Conservation (phyloP, 2,113 vertebrate genomes). For the Girardinichthys multiradiatus region DNA sequence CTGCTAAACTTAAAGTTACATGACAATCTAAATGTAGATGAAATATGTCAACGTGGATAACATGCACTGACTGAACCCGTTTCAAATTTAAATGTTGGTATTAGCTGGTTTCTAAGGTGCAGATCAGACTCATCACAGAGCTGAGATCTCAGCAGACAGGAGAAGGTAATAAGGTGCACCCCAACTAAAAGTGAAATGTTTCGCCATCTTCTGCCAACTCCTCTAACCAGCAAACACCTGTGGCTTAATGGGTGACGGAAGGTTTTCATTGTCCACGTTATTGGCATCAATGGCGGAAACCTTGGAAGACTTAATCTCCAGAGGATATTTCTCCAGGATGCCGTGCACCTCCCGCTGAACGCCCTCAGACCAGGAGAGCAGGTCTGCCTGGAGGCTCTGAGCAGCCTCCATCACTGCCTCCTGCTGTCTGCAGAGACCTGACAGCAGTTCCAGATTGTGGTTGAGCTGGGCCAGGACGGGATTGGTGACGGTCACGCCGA, state of each 20-base stretch:
- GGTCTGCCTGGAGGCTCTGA: conserved; percentile 88
- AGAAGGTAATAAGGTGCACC: conserved; percentile 11
- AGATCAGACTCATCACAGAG: not conserved
- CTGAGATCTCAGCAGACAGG: not conserved
- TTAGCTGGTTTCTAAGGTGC: conserved; percentile 9
- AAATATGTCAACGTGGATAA: not conserved
- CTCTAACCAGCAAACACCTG: conserved; percentile 90
- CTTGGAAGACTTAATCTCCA: conserved; percentile 84
- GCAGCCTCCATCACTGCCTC: conserved; percentile 86
- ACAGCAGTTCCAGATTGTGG: conserved; percentile 89
- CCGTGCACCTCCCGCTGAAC: conserved; percentile 87
- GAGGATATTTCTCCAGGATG: conserved; percentile 89
- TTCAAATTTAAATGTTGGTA: not conserved
- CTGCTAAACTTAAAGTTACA: not conserved
- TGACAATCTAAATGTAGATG: not conserved
- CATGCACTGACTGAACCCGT: not conserved
- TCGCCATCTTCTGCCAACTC: not conserved
- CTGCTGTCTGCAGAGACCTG: conserved; percentile 86
- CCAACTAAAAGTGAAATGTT: not conserved
- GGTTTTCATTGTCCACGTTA: conserved; percentile 89
- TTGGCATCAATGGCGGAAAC: conserved; percentile 91
- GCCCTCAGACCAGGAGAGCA: conserved; percentile 88
- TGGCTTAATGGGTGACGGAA: conserved; percentile 90
- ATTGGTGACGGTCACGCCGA: conserved; percentile 75
- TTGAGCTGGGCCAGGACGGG: conserved; percentile 87